Evolutionary conservation across 2,797 vertebrate species (phyloP).

Genomic region (Oophaga sylvatica): DNA sequence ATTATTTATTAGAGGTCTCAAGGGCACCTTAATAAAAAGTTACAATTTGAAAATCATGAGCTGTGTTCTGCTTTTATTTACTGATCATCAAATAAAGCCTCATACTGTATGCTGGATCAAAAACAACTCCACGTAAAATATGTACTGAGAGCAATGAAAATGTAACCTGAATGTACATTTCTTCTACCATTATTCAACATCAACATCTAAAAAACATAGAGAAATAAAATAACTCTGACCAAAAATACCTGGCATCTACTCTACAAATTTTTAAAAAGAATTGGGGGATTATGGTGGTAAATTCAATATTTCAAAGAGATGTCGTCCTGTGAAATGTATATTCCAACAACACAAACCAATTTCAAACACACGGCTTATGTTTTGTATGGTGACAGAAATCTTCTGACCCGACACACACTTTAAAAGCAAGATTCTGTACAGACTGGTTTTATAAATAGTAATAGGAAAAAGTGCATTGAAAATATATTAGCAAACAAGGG

Average conservation of each 20-base stretch:
- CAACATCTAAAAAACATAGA: not conserved
- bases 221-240: not conserved
- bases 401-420: not conserved
- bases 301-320: conserved; percentile 17
- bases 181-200: not conserved
- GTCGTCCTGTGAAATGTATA: conserved; percentile 1
- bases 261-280: not conserved
- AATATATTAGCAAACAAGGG: not conserved
- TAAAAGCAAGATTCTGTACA: conserved; percentile 15
- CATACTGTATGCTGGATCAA: not conserved
- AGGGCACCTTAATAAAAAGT: not conserved
- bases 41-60: not conserved
- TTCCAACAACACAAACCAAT: not conserved
- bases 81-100: not conserved
- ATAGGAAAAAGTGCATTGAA: conserved; percentile 7
- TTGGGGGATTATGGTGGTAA: not conserved
- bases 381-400: not conserved
- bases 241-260: conserved; percentile 13
- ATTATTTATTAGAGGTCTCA: not conserved
- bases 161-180: not conserved
- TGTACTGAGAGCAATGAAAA: not conserved
- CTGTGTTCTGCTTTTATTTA: not conserved
- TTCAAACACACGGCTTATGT: conserved; percentile 4
- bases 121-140: not conserved
- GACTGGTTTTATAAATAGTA: not conserved